Percentiles rank a stretch among this genome's conserved stretches.
Evolutionary conservation across 1,140 invertebrate genomes (phyloP).

Genomic region (Formica selysi): DNA sequence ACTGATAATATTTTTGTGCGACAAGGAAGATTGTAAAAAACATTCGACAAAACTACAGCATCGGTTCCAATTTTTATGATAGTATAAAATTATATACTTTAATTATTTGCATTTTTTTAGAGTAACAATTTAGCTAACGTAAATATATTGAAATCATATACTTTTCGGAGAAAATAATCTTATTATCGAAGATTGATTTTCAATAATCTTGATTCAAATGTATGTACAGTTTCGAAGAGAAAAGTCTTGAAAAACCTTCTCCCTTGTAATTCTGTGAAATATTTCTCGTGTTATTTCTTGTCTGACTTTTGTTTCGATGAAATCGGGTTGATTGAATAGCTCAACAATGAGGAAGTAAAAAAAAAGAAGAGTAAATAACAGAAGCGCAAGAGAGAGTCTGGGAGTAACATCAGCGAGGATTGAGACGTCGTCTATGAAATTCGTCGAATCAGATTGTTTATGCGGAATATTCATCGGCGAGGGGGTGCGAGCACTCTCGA

Average conservation of each 20-base stretch:
- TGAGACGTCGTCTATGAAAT: slow-evolving; percentile 60
- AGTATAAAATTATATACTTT: not conserved
- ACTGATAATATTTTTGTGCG: not conserved
- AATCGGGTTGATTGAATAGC: slow-evolving; percentile 38
- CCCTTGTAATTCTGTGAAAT: not conserved
- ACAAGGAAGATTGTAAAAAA: not conserved
- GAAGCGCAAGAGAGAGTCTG: not conserved
- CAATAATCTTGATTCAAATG: not conserved
- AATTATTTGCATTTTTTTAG: not conserved
- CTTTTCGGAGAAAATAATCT: not conserved
- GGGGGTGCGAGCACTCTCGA: slow-evolving; percentile 63
- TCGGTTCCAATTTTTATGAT: not conserved
- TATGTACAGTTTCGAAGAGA: not conserved
- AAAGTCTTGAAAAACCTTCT: slow-evolving; percentile 13
- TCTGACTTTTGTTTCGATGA: slow-evolving; percentile 40
- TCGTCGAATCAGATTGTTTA: slow-evolving; percentile 74
- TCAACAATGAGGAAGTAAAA: slow-evolving; percentile 28
- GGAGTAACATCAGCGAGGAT: not conserved
- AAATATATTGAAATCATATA: not conserved
- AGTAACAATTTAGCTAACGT: not conserved
- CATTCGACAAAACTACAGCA: not conserved
- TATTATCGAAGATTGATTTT: not conserved
- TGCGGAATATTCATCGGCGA: slow-evolving; percentile 73
- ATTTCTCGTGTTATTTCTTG: not conserved
- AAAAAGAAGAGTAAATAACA: slow-evolving; percentile 19